Conservation (phyloP, 2,888 invertebrate species). For the Polia nebulosa region DNA sequence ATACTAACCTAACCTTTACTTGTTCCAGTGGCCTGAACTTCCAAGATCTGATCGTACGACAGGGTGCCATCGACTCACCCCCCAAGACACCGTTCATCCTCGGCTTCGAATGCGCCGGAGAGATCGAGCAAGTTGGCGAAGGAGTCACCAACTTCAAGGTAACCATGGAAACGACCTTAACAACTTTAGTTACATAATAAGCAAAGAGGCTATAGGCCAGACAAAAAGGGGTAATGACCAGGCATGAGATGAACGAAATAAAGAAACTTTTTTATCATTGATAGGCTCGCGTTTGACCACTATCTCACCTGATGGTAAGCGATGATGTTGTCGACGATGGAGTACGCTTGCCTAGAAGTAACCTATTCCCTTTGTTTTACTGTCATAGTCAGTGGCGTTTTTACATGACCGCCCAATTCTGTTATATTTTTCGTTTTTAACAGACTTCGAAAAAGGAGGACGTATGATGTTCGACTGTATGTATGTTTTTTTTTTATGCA, state of each 20-base stretch:
- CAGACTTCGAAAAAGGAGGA: too few relatives aligned
- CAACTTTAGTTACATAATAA: not conserved
- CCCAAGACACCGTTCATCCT: conserved; percentile 97
- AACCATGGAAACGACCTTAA: conserved; percentile 12
- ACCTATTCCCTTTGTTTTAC: too few relatives aligned
- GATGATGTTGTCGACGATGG: too few relatives aligned
- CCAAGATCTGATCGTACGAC: conserved; percentile 96
- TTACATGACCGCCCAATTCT: not conserved
- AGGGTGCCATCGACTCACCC: conserved; percentile 96
- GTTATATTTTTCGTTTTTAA: too few relatives aligned
- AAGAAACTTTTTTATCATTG: too few relatives aligned
- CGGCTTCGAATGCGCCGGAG: conserved; percentile 97
- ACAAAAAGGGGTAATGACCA: not conserved
- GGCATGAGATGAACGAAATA: not conserved
- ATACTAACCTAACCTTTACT: conserved; percentile 59
- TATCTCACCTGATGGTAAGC: too few relatives aligned
- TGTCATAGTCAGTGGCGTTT: not conserved
- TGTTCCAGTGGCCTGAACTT: conserved; percentile 96
- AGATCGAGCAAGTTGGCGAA: conserved; percentile 95
- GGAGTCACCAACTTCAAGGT: conserved; percentile 95
- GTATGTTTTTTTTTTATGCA: too few relatives aligned
- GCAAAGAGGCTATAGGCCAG: not conserved
- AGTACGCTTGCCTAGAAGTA: too few relatives aligned
- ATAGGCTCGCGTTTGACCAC: too few relatives aligned
- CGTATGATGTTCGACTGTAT: too few relatives aligned